Evolutionary conservation across 2,113 vertebrate genomes (phyloP), one percentile per base, ranked within the genome.

Genomic region (Lepus americanus): DNA sequence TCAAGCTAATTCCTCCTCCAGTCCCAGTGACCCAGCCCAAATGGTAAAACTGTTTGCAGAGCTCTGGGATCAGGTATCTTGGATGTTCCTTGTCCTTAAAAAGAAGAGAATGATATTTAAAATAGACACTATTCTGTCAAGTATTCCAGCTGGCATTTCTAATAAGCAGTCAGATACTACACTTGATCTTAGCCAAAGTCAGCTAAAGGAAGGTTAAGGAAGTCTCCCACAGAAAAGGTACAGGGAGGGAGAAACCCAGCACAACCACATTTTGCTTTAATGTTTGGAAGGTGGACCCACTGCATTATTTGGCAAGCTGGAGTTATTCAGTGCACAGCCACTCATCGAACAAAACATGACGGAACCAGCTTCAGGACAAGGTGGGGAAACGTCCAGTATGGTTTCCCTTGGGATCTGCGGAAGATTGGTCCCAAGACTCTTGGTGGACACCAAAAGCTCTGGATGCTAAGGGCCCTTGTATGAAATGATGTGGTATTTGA

Each of bases 1-100:
- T 99, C 83, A 99, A 90, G 97, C 99, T 99, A 97, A 99, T 99
- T 92, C 99, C 99, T 92, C 99, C 99, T 78, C 99, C 99, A 27
- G 99, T 99, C 59, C 99, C 99, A 0, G 99, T 99, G 77, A 99
- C 99, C 99, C 99, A 99, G 95, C 99, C 99, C 87, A 99, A 98
- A 93, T 98, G 98, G 98, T 99, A 99, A 95, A 99, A 99, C 72
- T 99, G 98, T 14, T 98, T 98, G 97, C 99, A 99, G 69, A 99
- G 98, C 92, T 99, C 99, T 17, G 99, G 99, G 95, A 99, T 99
- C 92, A 99, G 98, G 44, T 98, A 96, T 53, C 99, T 98, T 27
- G 99, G 99, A 97, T 99, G 99, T 63, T 99, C 98, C 78, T 97
- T 98, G 49, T 99, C 99, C 99, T 99, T 96, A 74, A 97, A 96